phyloP scores from a whole-genome alignment of 2,797 vertebrate species.

The Iguana delicatissima region DNA sequence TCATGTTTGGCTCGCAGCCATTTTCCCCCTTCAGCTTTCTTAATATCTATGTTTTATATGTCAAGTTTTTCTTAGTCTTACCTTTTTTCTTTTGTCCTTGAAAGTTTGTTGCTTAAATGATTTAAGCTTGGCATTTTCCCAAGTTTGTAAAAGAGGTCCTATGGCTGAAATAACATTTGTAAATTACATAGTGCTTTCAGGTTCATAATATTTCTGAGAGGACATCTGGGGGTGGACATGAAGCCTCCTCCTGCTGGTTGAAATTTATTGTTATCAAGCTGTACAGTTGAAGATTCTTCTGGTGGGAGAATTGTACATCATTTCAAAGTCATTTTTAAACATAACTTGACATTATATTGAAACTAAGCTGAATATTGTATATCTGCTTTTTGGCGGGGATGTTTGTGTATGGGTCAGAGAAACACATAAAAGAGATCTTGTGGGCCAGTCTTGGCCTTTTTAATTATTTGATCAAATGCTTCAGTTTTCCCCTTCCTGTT shows the following conservation, averaged over 20 bases:
- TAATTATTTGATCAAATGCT: neutral
- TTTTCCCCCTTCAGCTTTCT: neutral
- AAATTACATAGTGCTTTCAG: neutral
- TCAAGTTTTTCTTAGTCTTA: neutral
- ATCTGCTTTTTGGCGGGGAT: neutral
- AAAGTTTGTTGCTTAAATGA: neutral
- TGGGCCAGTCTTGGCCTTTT: slow-evolving; percentile 7
- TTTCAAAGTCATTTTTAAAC: slow-evolving; percentile 31
- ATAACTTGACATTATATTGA: neutral
- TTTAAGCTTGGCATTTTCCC: neutral
- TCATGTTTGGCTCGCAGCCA: slow-evolving; percentile 11
- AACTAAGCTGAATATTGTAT: slow-evolving; percentile 17
- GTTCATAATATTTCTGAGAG: neutral
- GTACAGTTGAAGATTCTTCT: neutral
- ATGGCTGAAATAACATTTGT: slow-evolving; percentile 2
- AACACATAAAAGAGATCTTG: neutral
- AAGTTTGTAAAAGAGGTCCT: neutral
- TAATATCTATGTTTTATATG: neutral
- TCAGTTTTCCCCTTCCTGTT: neutral
- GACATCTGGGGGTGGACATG: neutral
- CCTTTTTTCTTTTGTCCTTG: neutral
- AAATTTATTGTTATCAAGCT: slow-evolving; percentile 19
- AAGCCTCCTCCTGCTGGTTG: neutral
- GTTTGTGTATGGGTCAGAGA: neutral
- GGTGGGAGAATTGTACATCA: neutral